Evolutionary conservation across 2,113 vertebrate species (phyloP).

Genomic region (Pandion haliaetus): DNA sequence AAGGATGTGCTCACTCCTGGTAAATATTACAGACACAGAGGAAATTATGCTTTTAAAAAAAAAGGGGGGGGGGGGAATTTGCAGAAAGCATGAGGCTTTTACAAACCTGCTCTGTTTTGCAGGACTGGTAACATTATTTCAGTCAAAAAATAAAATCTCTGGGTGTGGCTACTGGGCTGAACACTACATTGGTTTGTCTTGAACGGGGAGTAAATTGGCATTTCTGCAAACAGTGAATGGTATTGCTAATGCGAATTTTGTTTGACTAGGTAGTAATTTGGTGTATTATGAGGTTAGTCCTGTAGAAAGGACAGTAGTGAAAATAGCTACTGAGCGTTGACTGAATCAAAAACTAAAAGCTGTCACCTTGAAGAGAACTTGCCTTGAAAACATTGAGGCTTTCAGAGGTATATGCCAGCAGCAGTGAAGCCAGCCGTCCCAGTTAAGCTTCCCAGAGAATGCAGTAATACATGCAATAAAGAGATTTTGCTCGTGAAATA

Average conservation of each 20-base stretch:
- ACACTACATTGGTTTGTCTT: not conserved
- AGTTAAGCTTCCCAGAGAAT: not conserved
- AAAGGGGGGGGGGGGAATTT: not conserved
- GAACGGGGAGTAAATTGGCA: not conserved
- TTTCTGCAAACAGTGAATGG: not conserved
- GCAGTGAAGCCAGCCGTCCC: not conserved
- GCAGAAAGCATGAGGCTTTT: not conserved
- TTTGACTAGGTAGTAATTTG: not conserved
- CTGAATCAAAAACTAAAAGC: not conserved
- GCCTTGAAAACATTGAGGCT: not conserved
- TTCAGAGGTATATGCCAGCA: not conserved
- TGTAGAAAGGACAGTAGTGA: not conserved
- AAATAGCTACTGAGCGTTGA: not conserved
- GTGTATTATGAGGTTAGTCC: not conserved
- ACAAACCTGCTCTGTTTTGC: not conserved
- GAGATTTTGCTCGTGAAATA: slow-evolving; percentile 29
- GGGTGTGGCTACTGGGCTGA: not conserved
- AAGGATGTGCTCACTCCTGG: not conserved
- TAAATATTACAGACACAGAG: not conserved
- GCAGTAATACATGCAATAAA: not conserved
- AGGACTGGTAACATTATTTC: not conserved
- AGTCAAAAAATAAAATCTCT: not conserved
- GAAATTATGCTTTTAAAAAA: not conserved
- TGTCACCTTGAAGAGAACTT: not conserved
- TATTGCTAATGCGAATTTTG: not conserved